Evolutionary conservation across 2,888 invertebrate species (phyloP).

Genomic region (Chirona hameri): DNA sequence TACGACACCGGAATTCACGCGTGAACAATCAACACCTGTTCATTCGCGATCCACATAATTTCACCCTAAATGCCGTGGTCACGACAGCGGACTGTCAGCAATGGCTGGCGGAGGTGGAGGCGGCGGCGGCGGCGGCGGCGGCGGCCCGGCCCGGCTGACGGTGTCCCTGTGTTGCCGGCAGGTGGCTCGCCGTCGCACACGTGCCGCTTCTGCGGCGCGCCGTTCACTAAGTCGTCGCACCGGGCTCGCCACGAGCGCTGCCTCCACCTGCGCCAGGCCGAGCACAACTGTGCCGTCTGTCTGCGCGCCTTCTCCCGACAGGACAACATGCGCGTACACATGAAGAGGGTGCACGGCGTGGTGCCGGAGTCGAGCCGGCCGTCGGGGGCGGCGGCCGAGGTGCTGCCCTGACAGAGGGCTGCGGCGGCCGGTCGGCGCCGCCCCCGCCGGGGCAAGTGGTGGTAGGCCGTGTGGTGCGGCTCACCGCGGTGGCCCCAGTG

Average conservation of each 20-base stretch:
- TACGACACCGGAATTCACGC: too few species aligned
- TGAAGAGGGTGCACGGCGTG: not conserved
- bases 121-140: not conserved
- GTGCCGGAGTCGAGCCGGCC: not conserved
- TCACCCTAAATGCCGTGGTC: too few species aligned
- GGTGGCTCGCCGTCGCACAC: not conserved
- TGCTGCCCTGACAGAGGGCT: not conserved
- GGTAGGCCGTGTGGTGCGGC: not conserved
- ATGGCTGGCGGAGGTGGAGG: too few species aligned
- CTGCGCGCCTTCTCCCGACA: not conserved
- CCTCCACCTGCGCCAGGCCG: conserved; percentile 2
- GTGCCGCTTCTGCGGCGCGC: conserved; percentile 1
- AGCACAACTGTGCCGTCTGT: not conserved
- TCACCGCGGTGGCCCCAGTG: not conserved
- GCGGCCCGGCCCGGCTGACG: not conserved
- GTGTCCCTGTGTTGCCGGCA: not conserved
- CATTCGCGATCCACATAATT: too few species aligned
- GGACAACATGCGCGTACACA: conserved; percentile 4
- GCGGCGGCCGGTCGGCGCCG: not conserved
- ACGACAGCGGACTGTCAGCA: too few species aligned
- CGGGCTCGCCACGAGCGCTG: not conserved
- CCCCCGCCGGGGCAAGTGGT: too few species aligned
- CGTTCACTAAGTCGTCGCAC: conserved; percentile 2
- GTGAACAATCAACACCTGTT: too few species aligned
- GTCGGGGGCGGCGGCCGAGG: not conserved